Evolutionary conservation across 2,113 vertebrate genomes (phyloP).

Genomic region (Strigops habroptila): DNA sequence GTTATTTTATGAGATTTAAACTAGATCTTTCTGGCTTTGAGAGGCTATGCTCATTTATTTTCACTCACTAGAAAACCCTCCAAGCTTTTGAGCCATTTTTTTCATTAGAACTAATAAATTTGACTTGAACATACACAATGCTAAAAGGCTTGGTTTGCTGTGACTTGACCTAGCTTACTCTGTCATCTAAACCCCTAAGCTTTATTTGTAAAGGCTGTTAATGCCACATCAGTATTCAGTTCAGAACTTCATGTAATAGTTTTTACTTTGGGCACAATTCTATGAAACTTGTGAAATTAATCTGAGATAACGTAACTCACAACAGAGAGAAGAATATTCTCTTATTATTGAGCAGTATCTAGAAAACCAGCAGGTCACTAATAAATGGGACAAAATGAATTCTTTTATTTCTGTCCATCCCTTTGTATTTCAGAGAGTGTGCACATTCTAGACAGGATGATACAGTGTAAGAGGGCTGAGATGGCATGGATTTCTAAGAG

Average conservation of each 20-base stretch:
- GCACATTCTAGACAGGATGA: neutral
- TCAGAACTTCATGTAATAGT: constrained; percentile 39
- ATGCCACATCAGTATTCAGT: constrained; percentile 40
- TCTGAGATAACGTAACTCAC: constrained; percentile 25
- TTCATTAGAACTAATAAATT: constrained; percentile 68
- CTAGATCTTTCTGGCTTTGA: constrained; percentile 44
- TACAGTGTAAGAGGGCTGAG: neutral
- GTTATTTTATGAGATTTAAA: constrained; percentile 55
- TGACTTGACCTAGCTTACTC: constrained; percentile 4
- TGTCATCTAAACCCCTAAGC: constrained; percentile 33
- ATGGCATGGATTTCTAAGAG: neutral
- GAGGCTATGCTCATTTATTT: constrained; percentile 53
- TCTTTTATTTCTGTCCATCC: neutral
- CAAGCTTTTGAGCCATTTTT: constrained; percentile 57
- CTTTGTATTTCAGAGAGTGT: neutral
- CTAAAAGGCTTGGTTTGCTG: constrained; percentile 52
- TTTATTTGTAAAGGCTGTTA: constrained; percentile 55
- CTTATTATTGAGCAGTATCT: neutral
- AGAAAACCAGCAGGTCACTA: constrained; percentile 20
- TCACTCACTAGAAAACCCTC: constrained; percentile 41
- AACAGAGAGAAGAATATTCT: neutral
- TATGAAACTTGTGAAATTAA: constrained; percentile 34
- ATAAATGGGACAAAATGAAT: neutral
- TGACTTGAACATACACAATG: constrained; percentile 41
- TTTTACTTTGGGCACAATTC: neutral